phyloP scores from a whole-genome alignment of 2,797 vertebrate species.

The Poeciliopsis presidionis region DNA sequence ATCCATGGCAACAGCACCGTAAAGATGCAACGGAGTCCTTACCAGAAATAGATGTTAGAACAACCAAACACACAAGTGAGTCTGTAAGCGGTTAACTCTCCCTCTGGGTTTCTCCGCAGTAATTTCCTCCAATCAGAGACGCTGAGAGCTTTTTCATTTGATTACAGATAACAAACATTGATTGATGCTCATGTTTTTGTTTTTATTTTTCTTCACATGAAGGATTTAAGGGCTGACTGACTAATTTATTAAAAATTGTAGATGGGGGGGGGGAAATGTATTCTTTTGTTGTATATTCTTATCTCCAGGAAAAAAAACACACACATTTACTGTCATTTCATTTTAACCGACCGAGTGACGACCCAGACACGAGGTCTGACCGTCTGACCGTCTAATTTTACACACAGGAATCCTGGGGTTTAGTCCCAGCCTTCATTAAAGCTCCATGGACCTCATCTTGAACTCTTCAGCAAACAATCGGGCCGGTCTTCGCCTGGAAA shows the following conservation, averaged over 20 bases:
- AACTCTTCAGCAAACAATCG: constrained; percentile 26
- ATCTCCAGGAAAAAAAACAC: background rate
- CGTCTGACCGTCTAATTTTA: constrained; percentile 55
- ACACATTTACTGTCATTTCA: no score
- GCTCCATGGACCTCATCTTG: constrained; percentile 32
- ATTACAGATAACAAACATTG: background rate
- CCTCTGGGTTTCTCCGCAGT: background rate
- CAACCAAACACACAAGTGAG: background rate
- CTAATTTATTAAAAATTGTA: background rate
- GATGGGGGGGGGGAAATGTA: background rate
- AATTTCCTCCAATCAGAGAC: background rate
- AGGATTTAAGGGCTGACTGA: background rate
- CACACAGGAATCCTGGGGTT: constrained; percentile 42
- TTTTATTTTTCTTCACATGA: background rate
- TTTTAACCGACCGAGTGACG: background rate
- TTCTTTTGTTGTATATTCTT: background rate
- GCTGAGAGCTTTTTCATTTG: background rate
- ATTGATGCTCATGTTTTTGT: background rate
- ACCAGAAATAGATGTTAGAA: constrained; percentile 41
- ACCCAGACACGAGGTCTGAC: background rate
- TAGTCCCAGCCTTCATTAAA: constrained; percentile 56
- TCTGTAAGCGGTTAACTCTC: constrained; percentile 19
- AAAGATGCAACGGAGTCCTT: constrained; percentile 9
- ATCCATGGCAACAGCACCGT: constrained; percentile 16
- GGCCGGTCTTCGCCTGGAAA: constrained; percentile 29